Percentiles rank a stretch among this genome's conserved stretches.
Evolutionary conservation across 2,113 vertebrate species (phyloP).

Genomic region (Emydocephalus ijimae): DNA sequence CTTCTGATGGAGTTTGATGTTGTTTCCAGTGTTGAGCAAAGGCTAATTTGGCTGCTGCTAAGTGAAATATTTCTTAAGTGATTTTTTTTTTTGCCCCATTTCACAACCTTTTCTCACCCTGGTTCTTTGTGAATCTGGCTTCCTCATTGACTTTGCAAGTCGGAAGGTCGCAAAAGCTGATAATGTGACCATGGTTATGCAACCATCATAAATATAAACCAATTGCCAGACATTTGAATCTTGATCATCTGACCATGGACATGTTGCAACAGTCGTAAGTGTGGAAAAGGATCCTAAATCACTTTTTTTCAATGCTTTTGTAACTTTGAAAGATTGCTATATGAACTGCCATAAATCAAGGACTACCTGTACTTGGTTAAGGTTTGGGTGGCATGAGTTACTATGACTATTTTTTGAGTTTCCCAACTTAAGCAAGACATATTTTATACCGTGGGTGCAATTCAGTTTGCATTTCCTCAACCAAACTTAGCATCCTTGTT

Average conservation of each 20-base stretch:
- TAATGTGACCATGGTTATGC: no score
- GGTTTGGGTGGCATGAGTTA: not conserved
- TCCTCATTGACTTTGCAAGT: no score
- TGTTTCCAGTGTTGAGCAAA: no score
- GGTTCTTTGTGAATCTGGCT: no score
- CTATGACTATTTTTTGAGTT: constrained; percentile 7
- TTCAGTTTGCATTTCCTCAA: constrained; percentile 60
- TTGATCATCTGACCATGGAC: not conserved
- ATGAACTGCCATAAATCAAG: not conserved
- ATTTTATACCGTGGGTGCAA: constrained; percentile 32
- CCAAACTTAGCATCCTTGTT: constrained; percentile 71
- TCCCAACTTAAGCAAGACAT: constrained; percentile 22
- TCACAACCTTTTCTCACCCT: no score
- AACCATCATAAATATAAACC: no score
- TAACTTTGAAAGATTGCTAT: not conserved
- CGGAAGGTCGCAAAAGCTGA: no score
- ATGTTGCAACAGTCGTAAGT: not conserved
- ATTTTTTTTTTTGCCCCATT: no score
- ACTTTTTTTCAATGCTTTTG: not conserved
- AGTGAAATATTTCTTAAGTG: no score
- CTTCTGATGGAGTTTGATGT: no score
- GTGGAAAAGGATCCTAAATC: not conserved
- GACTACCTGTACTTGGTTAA: not conserved
- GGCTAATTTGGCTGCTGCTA: no score
- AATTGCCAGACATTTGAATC: not conserved